These are phyloP conservation scores for Atrichornis clamosus DNA, from an alignment of 2,113 vertebrate species.

Conservation along the genomic window DNA sequence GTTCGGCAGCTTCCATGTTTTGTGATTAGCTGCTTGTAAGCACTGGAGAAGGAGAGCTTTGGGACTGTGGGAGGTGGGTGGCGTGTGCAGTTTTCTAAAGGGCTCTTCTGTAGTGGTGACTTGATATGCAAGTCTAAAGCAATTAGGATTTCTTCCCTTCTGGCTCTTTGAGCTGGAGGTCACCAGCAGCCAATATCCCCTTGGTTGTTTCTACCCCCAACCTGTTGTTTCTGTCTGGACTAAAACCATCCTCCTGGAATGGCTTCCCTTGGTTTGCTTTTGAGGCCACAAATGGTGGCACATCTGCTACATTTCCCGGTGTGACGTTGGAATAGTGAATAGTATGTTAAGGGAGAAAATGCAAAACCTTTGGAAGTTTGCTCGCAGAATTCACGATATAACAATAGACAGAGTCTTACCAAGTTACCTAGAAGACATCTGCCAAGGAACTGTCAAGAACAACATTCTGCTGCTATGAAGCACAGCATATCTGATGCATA, in stretches of 20 bases:
- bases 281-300: background rate
- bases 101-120: background rate
- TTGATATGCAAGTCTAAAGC: background rate
- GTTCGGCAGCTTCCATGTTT: background rate
- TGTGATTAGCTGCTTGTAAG: background rate
- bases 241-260: background rate
- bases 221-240: background rate
- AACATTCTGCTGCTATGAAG: background rate
- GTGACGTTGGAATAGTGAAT: background rate
- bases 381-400: background rate
- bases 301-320: background rate
- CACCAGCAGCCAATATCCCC: background rate
- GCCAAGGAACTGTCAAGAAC: background rate
- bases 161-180: background rate
- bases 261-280: background rate
- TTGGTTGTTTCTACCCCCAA: background rate
- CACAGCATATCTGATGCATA: background rate
- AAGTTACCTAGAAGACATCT: background rate
- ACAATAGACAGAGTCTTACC: background rate
- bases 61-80: background rate
- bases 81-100: background rate
- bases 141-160: background rate
- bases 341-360: background rate
- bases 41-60: background rate
- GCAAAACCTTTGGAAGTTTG: background rate